Evolutionary conservation across 2,797 vertebrate genomes (phyloP).

Genomic region (Margarornis squamiger): DNA sequence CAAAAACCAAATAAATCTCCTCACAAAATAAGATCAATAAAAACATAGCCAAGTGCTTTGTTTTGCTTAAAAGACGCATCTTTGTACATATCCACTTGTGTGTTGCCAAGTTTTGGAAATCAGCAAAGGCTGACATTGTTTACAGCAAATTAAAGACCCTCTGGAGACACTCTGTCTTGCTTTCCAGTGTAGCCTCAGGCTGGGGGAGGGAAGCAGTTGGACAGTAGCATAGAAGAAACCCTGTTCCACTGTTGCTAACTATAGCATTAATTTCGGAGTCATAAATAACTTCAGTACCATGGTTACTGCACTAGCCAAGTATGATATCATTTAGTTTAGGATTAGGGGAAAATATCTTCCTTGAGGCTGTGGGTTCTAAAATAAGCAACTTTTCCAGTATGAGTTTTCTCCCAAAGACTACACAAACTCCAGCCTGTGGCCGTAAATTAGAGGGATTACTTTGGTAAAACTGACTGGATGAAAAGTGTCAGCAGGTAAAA

Average conservation of each 20-base stretch:
- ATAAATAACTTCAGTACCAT: slow-evolving; percentile 64
- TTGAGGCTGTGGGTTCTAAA: slow-evolving; percentile 60
- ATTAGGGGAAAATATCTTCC: slow-evolving; percentile 65
- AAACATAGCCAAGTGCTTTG: slow-evolving; percentile 8
- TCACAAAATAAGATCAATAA: neutral
- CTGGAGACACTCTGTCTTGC: slow-evolving; percentile 43
- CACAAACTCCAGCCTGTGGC: slow-evolving; percentile 15
- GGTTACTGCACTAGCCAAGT: slow-evolving; percentile 62
- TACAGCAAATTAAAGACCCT: slow-evolving; percentile 43
- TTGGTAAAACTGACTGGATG: neutral
- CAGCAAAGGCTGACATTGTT: slow-evolving; percentile 32
- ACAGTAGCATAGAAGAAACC: slow-evolving; percentile 61
- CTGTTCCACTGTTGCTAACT: slow-evolving; percentile 63
- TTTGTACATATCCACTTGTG: neutral
- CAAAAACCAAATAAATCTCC: neutral
- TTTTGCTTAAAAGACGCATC: slow-evolving; percentile 5
- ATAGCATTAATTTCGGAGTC: slow-evolving; percentile 63
- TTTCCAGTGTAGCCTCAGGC: neutral
- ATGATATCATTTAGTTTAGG: slow-evolving; percentile 68
- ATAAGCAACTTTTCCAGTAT: slow-evolving; percentile 58
- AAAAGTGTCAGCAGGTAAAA: slow-evolving; percentile 7
- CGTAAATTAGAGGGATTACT: slow-evolving; percentile 6
- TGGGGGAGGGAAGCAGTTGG: slow-evolving; percentile 32
- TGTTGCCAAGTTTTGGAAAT: slow-evolving; percentile 16
- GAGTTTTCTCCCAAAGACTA: slow-evolving; percentile 55